These are phyloP conservation scores for Polymixis lichenea DNA, from an alignment of 2,888 invertebrate genomes.

Conservation along the genomic window DNA sequence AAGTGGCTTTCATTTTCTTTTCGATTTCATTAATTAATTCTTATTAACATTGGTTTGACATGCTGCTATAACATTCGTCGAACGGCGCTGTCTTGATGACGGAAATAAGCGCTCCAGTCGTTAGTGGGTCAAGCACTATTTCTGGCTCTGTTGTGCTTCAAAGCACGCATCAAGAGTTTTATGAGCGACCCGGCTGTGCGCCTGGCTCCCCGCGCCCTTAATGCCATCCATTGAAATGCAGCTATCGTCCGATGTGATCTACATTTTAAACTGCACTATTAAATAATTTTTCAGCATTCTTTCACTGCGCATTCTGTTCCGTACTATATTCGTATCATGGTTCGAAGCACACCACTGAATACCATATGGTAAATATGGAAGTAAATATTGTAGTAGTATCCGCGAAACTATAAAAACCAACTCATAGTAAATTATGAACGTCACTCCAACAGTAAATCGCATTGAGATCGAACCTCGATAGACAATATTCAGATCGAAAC, in stretches of 20 bases:
- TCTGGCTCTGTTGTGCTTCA: slow-evolving; percentile 86
- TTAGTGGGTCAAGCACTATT: slow-evolving; percentile 90
- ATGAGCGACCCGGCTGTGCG: slow-evolving; percentile 77
- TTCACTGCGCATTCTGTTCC: slow-evolving; percentile 7
- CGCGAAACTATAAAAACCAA: slow-evolving; percentile 34
- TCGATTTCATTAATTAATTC: slow-evolving; percentile 71
- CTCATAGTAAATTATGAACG: slow-evolving; percentile 24
- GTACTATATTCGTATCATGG: not conserved
- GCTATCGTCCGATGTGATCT: slow-evolving; percentile 56
- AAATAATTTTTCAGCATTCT: slow-evolving; percentile 23
- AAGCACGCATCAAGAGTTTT: slow-evolving; percentile 83
- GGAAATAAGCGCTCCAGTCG: slow-evolving; percentile 90
- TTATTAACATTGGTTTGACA: slow-evolving; percentile 77
- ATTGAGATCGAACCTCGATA: slow-evolving; percentile 70
- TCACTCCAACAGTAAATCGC: slow-evolving; percentile 60
- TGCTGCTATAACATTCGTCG: slow-evolving; percentile 71
- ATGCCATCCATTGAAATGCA: slow-evolving; percentile 74
- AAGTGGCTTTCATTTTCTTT: slow-evolving; percentile 45
- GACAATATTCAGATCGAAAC: slow-evolving; percentile 70
- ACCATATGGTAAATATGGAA: slow-evolving; percentile 28
- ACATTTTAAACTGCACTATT: slow-evolving; percentile 32
- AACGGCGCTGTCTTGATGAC: slow-evolving; percentile 84
- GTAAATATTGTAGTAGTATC: slow-evolving; percentile 54
- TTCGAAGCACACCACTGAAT: slow-evolving; percentile 7
- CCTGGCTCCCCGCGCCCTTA: slow-evolving; percentile 73